Evolutionary conservation across 92 coral and sea anemone genomes (phyloP), one percentile per base, ranked within the genome.

Genomic region (Metridium senile): DNA sequence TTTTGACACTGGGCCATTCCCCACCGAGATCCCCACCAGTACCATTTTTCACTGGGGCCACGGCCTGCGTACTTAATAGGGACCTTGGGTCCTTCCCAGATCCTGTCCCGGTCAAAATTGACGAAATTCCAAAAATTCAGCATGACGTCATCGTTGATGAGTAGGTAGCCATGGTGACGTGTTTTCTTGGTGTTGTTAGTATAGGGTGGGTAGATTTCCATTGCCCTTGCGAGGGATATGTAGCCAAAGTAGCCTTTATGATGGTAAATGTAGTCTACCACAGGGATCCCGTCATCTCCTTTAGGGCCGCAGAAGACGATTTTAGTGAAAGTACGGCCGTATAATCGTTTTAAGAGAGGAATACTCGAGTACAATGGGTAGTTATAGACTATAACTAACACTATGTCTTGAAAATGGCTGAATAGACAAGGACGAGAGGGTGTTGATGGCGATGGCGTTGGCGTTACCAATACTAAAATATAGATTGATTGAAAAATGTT

Each of bases 1-100:
- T 87, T 91, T 74, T 87, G 95, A 62, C 98, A 93, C 39, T 83
- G 80, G 26, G 68, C 29, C 49, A 84, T 74, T 11, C 98, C 98
- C 88, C 95, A 90, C 0, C 86, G 75, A 0, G 90, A 78, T 21
- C 81, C 82, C 98, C 98, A 93, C 96, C 96, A 93, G 59, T 86
- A 92, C 98, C 98, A 93, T 54, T 77, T 74, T 9, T 57, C 57
- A 4, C 87, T 84, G 4, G 84, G 77, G 26, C 59, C 69, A 57
- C 78, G 84, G 33, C 89, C 87, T 11, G 62, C 59, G 30, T 84
- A 88, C 11, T 58, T 28, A 32, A 80, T 80, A 1, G 96, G 84
- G 0, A 51, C 80, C 33, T 70, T 90, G 0, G 98, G 97, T 13
- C 98, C 98, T 61, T 87, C 85, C 98, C 98, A 93, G 26, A 93